Percentiles rank a stretch among this genome's conserved stretches.
These are phyloP conservation scores for Morbakka virulenta DNA, from an alignment of 30 jellyfish, hydroid and myxozoan species.

Conservation along the genomic window DNA sequence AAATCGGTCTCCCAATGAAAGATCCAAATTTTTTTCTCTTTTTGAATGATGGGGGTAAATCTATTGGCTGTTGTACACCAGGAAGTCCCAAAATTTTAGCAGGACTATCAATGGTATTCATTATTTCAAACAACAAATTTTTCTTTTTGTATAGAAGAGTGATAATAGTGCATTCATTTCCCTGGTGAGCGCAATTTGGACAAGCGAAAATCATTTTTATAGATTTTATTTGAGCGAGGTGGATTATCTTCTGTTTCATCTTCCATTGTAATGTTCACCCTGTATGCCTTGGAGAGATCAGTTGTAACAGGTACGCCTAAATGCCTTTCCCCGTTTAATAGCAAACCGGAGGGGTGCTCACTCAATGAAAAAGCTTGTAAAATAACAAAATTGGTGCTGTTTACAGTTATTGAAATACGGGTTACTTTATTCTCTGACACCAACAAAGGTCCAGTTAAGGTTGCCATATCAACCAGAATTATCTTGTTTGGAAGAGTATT, in stretches of 20 bases:
- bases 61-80: not conserved
- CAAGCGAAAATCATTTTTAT: no score
- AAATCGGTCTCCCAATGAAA: not conserved
- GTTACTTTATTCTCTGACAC: slow-evolving; percentile 68
- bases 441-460: slow-evolving; percentile 68
- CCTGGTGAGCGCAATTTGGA: no score
- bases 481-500: slow-evolving; percentile 70
- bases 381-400: slow-evolving; percentile 47
- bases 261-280: not conserved
- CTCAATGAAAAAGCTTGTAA: slow-evolving; percentile 71
- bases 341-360: slow-evolving; percentile 43
- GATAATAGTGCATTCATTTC: no score
- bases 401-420: slow-evolving; percentile 78
- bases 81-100: not conserved
- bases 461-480: slow-evolving; percentile 68
- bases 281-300: not conserved
- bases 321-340: slow-evolving; percentile 69
- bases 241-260: no score
- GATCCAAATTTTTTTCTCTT: not conserved
- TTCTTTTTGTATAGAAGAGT: no score
- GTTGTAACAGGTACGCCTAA: slow-evolving; percentile 23
- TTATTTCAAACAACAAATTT: not conserved
- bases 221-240: no score
- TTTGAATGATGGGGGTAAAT: not conserved
- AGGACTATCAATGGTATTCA: not conserved